A percentile compares a stretch with the other conserved stretches of the same genome.
Conservation (phyloP, 2,113 vertebrate genomes). For the Neomonachus schauinslandi region DNA sequence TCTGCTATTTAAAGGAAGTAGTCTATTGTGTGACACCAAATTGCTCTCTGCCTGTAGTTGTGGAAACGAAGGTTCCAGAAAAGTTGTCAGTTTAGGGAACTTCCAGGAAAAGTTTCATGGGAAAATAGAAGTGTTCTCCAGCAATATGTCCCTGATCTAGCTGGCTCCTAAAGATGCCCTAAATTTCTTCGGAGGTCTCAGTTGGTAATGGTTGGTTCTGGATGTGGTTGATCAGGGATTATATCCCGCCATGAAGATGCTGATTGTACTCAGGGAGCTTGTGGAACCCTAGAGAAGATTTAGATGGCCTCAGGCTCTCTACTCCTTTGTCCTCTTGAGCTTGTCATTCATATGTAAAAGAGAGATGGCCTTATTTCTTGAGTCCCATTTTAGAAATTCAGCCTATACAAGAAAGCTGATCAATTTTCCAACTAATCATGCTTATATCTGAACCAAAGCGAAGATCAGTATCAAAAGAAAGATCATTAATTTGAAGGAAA, state of each 20-base stretch:
- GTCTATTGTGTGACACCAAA: background rate
- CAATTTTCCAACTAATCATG: background rate
- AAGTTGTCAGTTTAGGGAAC: background rate
- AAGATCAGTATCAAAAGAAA: background rate
- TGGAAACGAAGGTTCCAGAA: background rate
- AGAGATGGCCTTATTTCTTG: background rate
- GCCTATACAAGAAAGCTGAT: background rate
- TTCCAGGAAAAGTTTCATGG: background rate
- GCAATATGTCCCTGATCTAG: background rate
- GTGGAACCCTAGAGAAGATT: background rate
- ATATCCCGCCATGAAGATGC: background rate
- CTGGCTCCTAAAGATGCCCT: background rate
- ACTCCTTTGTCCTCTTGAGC: background rate
- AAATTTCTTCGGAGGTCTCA: background rate
- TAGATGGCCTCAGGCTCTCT: background rate
- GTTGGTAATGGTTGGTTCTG: background rate
- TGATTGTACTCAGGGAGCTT: background rate
- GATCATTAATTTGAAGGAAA: background rate
- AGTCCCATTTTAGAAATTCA: background rate
- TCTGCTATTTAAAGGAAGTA: background rate
- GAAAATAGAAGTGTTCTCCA: background rate
- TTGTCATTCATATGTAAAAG: background rate
- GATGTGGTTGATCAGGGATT: background rate
- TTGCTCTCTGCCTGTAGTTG: background rate
- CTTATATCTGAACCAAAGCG: background rate